These are phyloP conservation scores for Drosophila atroscutellata DNA, from an alignment of 2,888 invertebrate species.

Conservation along the genomic window DNA sequence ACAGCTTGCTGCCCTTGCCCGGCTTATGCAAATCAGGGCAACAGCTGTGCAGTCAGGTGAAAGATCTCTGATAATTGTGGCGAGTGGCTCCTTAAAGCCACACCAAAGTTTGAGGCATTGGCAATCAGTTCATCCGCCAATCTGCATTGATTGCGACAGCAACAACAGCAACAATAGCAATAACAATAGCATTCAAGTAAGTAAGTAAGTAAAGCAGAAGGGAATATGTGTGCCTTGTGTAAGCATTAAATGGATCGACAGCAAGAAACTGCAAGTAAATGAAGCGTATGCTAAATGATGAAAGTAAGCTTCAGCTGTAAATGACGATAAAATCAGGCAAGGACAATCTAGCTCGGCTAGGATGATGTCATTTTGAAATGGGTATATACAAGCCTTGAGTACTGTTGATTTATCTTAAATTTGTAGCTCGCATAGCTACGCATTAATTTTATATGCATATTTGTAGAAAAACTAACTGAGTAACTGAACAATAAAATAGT, in stretches of 20 bases:
- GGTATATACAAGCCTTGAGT: background rate
- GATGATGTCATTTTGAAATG: background rate
- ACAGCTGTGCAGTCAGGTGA: constrained; percentile 64
- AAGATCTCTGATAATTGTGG: constrained; percentile 70
- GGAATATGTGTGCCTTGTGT: constrained; percentile 24
- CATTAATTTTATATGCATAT: background rate
- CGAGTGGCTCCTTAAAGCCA: constrained; percentile 12
- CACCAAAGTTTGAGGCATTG: constrained; percentile 1
- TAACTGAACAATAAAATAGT: background rate
- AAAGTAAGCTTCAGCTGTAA: background rate
- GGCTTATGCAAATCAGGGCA: constrained; percentile 70
- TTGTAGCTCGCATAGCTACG: background rate
- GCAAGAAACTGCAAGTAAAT: constrained; percentile 21
- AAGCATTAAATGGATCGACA: constrained; percentile 17
- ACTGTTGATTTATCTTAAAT: background rate
- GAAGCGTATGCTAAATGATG: constrained; percentile 34
- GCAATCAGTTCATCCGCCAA: constrained; percentile 26
- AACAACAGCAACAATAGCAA: constrained; percentile 8
- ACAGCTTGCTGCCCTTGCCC: constrained; percentile 4
- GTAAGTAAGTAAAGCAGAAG: constrained; percentile 2
- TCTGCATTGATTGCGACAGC: constrained; percentile 54
- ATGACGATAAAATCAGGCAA: background rate
- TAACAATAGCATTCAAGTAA: constrained; percentile 5
- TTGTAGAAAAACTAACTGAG: background rate
- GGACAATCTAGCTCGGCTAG: background rate